Evolutionary conservation across 2,113 vertebrate species (phyloP).

Genomic region (Lycaon pictus): DNA sequence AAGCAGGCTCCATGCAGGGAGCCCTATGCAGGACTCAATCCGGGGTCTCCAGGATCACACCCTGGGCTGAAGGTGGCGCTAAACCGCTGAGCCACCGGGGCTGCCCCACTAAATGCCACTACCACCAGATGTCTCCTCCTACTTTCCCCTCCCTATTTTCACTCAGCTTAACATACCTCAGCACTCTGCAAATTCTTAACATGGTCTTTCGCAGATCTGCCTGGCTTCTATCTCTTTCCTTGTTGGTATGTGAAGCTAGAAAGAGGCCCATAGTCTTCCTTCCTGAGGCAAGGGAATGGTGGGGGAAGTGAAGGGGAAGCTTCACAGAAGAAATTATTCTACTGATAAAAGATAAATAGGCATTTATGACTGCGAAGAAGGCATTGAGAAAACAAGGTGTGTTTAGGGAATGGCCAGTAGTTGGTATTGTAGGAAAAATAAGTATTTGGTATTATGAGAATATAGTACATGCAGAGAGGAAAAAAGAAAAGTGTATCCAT

Average conservation of each 20-base stretch:
- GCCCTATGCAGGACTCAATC: no score
- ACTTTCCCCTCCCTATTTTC: background rate
- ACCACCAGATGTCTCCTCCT: background rate
- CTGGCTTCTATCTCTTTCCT: background rate
- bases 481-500: background rate
- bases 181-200: background rate
- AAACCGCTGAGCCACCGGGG: no score
- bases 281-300: background rate
- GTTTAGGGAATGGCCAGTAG: background rate
- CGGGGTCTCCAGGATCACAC: no score
- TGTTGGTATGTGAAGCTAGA: background rate
- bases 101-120: background rate
- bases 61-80: no score
- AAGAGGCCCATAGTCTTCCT: background rate
- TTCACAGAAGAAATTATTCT: background rate
- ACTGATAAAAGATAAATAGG: background rate
- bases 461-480: background rate
- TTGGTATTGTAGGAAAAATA: background rate
- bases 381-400: background rate
- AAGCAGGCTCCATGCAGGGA: no score
- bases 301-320: background rate
- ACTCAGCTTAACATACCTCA: background rate
- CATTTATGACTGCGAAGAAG: background rate
- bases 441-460: background rate
- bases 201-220: background rate